These are phyloP conservation scores for Parthenolecanium corni DNA, from an alignment of 2,888 invertebrate genomes.

Conservation along the genomic window DNA sequence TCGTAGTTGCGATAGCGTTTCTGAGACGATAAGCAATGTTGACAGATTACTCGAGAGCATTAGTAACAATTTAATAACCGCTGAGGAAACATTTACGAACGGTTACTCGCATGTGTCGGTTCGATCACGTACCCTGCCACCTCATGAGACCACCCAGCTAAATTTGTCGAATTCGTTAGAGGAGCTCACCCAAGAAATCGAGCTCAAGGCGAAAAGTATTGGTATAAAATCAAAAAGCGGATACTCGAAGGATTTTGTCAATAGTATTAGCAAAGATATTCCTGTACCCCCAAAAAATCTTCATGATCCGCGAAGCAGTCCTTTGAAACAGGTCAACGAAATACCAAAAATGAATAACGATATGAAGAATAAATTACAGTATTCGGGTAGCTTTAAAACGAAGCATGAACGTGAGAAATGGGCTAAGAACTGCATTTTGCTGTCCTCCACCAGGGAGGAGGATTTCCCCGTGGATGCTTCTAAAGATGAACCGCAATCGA, in stretches of 20 bases:
- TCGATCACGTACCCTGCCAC: constrained; percentile 17
- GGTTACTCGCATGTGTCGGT: constrained; percentile 31
- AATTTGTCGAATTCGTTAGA: constrained; percentile 33
- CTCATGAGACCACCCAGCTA: constrained; percentile 18
- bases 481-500: not conserved
- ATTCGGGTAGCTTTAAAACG: constrained; percentile 35
- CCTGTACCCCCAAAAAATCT: constrained; percentile 22
- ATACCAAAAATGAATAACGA: constrained; percentile 8
- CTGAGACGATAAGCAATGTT: constrained; percentile 1
- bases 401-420: constrained; percentile 34
- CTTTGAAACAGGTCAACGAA: constrained; percentile 26
- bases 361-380: constrained; percentile 31
- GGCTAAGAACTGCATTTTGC: constrained; percentile 30
- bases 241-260: constrained; percentile 28
- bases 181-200: constrained; percentile 33
- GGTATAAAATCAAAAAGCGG: constrained; percentile 21
- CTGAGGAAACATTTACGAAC: constrained; percentile 13
- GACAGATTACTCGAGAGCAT: constrained; percentile 6
- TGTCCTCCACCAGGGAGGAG: constrained; percentile 26
- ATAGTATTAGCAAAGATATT: constrained; percentile 29
- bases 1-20: not conserved
- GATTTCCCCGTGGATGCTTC: constrained; percentile 1
- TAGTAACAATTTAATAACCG: constrained; percentile 1
- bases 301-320: not conserved
- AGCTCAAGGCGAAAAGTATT: constrained; percentile 30